phyloP scores from a whole-genome alignment of 1,140 invertebrate species.

The Andricus grossulariae region DNA sequence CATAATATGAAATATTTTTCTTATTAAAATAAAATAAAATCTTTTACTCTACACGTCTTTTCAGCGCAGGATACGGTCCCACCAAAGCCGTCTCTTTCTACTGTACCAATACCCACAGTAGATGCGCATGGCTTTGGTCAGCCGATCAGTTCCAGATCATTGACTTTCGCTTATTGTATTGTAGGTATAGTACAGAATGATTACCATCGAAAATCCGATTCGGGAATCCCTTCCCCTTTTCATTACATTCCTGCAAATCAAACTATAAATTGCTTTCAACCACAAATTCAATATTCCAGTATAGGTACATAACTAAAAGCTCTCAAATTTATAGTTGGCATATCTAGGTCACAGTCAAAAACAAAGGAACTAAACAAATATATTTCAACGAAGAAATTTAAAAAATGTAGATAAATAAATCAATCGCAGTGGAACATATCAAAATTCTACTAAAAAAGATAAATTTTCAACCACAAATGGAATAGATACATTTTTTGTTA shows the following conservation, averaged over 20 bases:
- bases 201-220: not conserved
- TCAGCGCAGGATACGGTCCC: not conserved
- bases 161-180: not conserved
- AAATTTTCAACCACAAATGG: no score
- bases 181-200: not conserved
- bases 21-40: no score
- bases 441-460: no score
- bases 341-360: not conserved
- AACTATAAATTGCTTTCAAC: not conserved
- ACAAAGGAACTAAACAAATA: no score
- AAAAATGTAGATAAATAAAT: no score
- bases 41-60: not conserved
- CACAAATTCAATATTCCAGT: not conserved
- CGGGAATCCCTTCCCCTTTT: not conserved
- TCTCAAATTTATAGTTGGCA: not conserved
- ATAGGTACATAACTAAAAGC: not conserved
- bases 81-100: not conserved
- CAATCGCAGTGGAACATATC: no score
- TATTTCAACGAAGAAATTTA: no score
- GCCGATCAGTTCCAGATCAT: not conserved
- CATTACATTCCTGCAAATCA: constrained; percentile 6
- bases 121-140: not conserved
- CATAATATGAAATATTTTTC: no score
- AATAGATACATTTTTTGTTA: no score
- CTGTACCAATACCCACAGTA: not conserved